These are phyloP conservation scores for Papilio elwesi DNA, from an alignment of 2,888 invertebrate genomes.

Conservation along the genomic window DNA sequence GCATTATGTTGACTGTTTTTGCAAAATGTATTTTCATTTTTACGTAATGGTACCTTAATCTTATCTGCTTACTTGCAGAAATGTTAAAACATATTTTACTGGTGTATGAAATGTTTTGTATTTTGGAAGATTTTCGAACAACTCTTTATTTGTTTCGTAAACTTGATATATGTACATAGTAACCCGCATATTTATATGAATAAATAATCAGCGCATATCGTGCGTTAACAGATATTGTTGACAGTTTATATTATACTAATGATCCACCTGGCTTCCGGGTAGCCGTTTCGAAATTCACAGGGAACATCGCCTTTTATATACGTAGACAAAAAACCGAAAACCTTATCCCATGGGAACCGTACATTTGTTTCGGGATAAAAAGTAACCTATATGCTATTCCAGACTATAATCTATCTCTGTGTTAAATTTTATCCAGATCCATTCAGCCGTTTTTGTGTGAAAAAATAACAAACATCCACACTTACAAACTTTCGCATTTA, in stretches of 20 bases:
- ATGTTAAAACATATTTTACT: neutral
- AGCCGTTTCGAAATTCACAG: too few relatives aligned
- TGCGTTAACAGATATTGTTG: neutral
- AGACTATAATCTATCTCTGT: too few relatives aligned
- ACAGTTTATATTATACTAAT: neutral
- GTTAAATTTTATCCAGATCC: too few relatives aligned
- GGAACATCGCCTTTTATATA: too few relatives aligned
- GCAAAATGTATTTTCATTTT: neutral
- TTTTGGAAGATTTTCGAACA: neutral
- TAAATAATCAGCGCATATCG: neutral
- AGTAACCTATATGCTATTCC: too few relatives aligned
- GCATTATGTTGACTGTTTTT: conserved; percentile 5
- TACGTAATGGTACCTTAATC: neutral
- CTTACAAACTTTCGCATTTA: too few relatives aligned
- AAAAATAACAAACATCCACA: too few relatives aligned
- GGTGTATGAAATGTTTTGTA: neutral
- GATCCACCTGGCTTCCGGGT: too few relatives aligned
- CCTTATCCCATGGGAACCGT: too few relatives aligned
- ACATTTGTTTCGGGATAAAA: too few relatives aligned
- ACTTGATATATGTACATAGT: neutral
- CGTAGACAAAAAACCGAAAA: too few relatives aligned
- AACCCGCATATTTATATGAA: neutral
- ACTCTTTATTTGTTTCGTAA: neutral
- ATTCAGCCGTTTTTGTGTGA: too few relatives aligned
- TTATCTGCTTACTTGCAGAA: neutral